Evolutionary conservation across 2,113 vertebrate genomes (phyloP).

Genomic region (Cottus gobio): DNA sequence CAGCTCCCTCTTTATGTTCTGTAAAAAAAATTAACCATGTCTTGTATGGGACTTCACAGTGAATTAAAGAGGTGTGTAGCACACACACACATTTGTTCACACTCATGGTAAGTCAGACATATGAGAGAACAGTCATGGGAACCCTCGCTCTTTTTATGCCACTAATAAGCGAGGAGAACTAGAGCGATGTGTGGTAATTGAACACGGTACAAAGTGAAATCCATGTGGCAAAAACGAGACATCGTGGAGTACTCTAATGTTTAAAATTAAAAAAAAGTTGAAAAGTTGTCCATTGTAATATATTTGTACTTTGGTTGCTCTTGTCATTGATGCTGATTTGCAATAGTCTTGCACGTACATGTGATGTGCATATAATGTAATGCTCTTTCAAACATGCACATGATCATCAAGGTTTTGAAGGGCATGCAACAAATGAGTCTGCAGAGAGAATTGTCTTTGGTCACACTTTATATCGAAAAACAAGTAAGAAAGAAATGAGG

Average conservation of each 20-base stretch:
- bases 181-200: constrained; percentile 20
- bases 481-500: not conserved
- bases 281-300: not conserved
- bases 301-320: not conserved
- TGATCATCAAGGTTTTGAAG: not conserved
- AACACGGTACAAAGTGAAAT: not conserved
- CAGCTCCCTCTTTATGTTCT: constrained; percentile 58
- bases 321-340: not conserved
- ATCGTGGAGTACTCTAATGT: not conserved
- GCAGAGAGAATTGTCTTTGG: not conserved
- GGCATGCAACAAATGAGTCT: not conserved
- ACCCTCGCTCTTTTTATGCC: constrained; percentile 22
- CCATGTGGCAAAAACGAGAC: not conserved
- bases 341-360: not conserved
- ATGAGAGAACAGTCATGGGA: constrained; percentile 43
- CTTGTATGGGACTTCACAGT: constrained; percentile 43
- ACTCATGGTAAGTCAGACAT: constrained; percentile 32
- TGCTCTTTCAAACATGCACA: not conserved
- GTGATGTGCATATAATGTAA: not conserved
- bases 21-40: constrained; percentile 63
- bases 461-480: not conserved
- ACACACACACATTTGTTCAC: constrained; percentile 40
- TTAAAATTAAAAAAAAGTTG: no score
- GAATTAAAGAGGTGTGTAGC: constrained; percentile 42
- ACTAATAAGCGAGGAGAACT: constrained; percentile 19